Base-by-base conservation (phyloP, 2,888 invertebrate species). In the Automeris io region DNA sequence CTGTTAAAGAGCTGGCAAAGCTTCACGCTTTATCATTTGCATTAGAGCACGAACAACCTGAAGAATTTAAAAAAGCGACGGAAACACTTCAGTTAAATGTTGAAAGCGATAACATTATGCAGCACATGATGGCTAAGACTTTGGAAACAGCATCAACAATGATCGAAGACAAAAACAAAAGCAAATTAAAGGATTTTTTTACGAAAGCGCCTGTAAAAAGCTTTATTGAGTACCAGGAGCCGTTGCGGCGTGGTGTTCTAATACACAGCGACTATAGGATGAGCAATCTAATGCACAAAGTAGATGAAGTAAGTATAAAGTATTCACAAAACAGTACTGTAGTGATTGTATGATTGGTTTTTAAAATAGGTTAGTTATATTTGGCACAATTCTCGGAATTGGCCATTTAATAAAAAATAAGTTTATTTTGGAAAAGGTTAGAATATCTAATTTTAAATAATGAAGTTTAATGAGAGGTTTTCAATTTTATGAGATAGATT, bases 11-110 rank as follows among this genome's bases (percentile, higher is more conserved):
- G 18, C 19, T 43, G 6, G 38, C 38, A 5, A 57, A 54, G 39
- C 51, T 64, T 9, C 69, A 70, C 41, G 65, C 67, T 0, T 42
- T 64, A 6, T 61, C 62, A 0, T 50, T 65, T 5, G 63, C 59
- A 0, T 48, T 57, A 35, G 46, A 47, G 21, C 46, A 55, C 8
- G 51, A 57, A 32, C 26, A 54, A 11, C 63, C 56, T 1, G 48
- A 56, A 13, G 39, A 42, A 13, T 64, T 54, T 37, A 21, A 44
- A 18, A 22, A n/a, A 23, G 11, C 19, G 6, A 8, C 21, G 16
- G 13, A 35, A 7, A 12, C 12, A n/a, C 12, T 24, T 12, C 2
- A 23, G n/a, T 16, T 18, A n/a, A 18, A 11, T 5, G 9, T 35
- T n/a, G 16, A 13, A 12, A 31, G 8, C 5, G 25, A 25, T 1